A percentile compares a stretch with the other conserved stretches of the same genome.
These are phyloP conservation scores for Anabas testudineus DNA, from an alignment of 2,797 vertebrate species.

Conservation along the genomic window DNA sequence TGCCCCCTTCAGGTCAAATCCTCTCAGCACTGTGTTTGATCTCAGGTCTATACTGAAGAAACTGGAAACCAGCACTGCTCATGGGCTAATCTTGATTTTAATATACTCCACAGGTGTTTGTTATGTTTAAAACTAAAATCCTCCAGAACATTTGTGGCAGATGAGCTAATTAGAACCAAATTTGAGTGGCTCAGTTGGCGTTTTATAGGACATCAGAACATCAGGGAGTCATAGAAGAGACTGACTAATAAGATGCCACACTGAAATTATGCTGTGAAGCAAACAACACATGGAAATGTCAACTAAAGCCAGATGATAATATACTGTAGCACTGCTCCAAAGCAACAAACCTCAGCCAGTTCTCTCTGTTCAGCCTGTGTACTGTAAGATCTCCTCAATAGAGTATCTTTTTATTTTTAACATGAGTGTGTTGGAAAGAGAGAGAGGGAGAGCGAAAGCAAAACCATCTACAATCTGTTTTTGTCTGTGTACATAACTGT, in stretches of 20 bases:
- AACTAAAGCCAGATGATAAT: conserved; percentile 24
- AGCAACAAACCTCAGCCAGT: conserved; percentile 4
- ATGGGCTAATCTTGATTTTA: conserved; percentile 9
- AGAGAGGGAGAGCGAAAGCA: conserved; percentile 19
- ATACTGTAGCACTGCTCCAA: conserved; percentile 13
- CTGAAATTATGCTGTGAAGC: conserved; percentile 25
- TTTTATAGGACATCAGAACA: conserved; percentile 30
- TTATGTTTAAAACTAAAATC: conserved; percentile 9
- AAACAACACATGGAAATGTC: conserved; percentile 32
- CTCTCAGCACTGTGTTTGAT: conserved; percentile 60
- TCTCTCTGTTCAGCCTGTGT: conserved; percentile 8
- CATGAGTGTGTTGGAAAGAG: conserved; percentile 20
- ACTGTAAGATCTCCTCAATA: conserved; percentile 24
- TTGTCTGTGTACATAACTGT: conserved; percentile 25
- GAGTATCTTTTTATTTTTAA: conserved; percentile 1
- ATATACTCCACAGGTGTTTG: not conserved
- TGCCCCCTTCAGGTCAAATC: conserved; percentile 67
- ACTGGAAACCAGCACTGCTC: conserved; percentile 8
- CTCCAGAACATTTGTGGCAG: conserved; percentile 14
- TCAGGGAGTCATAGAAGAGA: conserved; percentile 11
- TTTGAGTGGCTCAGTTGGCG: conserved; percentile 16
- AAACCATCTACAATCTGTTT: conserved; percentile 26
- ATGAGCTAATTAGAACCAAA: conserved; percentile 43
- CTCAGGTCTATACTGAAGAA: conserved; percentile 41
- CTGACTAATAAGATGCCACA: conserved; percentile 15